Base-by-base conservation (phyloP, 2,888 invertebrate species). In the Allacma fusca region DNA sequence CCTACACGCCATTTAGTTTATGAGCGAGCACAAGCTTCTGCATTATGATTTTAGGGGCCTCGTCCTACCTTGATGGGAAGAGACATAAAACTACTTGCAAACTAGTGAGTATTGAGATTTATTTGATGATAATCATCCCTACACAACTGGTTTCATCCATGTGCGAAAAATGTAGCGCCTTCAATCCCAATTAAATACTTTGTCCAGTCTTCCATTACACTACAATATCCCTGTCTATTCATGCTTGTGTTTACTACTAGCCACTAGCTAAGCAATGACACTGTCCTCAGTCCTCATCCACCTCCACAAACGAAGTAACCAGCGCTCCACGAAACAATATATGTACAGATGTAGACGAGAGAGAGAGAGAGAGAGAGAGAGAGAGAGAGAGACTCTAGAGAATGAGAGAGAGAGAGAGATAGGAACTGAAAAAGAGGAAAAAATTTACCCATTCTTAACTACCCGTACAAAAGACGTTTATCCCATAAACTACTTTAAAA, bases 401-500 rank as follows among this genome's bases (percentile, higher is more conserved):
- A 57, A 21, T 21, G 44, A 70, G 1, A 24, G 34, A 24, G 70
- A 70, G 70, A 70, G 19, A 71, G 57, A 64, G 12, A n/a, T 9
- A 62, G 64, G 44, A 19, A 7, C 34, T 57, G 57, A 67, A 67
- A 67, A 68, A 40, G 29, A 68, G 19, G 40, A 28, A 34, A 68
- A 68, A 40, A 29, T 29, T 23, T 40, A 68, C 68, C 68, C 62
- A 62, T 62, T 62, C 62, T 68, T 68, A 68, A 68, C 72, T 59
- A 72, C 72, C 72, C 57, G 50, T 50, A 72, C 59, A 72, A 72
- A 72, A 72, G 73, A 62, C 62, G 73, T 73, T 73, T 59, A 73
- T 73, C 73, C 73, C 62, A 73, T 73, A 73, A 73, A 73, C 73
- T 73, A 73, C 73, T 62, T 73, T 26, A 73, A 67, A 73, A 62